phyloP scores from a whole-genome alignment of 1,140 invertebrate species.

The Epicauta chinensis region DNA sequence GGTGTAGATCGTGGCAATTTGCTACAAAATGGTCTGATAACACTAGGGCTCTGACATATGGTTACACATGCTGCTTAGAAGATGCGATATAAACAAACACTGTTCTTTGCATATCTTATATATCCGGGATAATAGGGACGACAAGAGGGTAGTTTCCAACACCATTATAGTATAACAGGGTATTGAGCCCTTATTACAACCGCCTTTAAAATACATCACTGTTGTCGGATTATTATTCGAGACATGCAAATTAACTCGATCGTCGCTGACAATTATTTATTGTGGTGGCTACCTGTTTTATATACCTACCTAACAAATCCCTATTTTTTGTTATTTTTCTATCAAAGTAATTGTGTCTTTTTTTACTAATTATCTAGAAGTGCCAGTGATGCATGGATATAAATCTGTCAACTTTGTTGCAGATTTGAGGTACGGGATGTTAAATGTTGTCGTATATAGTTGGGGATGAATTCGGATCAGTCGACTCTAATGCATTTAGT shows the following conservation, averaged over 20 bases:
- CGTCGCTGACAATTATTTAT: background rate
- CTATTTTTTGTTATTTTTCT: too few species aligned
- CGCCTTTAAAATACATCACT: slow-evolving; percentile 12
- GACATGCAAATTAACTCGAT: slow-evolving; percentile 18
- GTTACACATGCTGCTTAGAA: slow-evolving; percentile 37
- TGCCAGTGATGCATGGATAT: background rate
- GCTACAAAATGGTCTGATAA: slow-evolving; percentile 38
- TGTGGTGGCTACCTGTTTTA: too few species aligned
- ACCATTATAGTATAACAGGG: slow-evolving; percentile 38
- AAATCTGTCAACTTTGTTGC: background rate
- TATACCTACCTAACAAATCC: too few species aligned
- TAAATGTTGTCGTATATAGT: background rate
- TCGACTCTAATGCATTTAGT: slow-evolving; percentile 12
- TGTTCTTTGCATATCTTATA: slow-evolving; percentile 37
- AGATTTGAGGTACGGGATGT: background rate
- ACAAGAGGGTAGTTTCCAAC: slow-evolving; percentile 31
- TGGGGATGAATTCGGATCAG: background rate
- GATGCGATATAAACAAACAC: slow-evolving; percentile 39
- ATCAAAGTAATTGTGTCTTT: too few species aligned
- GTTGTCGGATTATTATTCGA: slow-evolving; percentile 7
- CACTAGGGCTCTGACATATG: slow-evolving; percentile 35
- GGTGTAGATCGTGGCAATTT: slow-evolving; percentile 36
- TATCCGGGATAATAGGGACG: slow-evolving; percentile 32
- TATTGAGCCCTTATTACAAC: slow-evolving; percentile 34
- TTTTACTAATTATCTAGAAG: background rate